These are phyloP conservation scores for Tringa solitaria DNA, from an alignment of 2,113 vertebrate genomes.

Conservation along the genomic window DNA sequence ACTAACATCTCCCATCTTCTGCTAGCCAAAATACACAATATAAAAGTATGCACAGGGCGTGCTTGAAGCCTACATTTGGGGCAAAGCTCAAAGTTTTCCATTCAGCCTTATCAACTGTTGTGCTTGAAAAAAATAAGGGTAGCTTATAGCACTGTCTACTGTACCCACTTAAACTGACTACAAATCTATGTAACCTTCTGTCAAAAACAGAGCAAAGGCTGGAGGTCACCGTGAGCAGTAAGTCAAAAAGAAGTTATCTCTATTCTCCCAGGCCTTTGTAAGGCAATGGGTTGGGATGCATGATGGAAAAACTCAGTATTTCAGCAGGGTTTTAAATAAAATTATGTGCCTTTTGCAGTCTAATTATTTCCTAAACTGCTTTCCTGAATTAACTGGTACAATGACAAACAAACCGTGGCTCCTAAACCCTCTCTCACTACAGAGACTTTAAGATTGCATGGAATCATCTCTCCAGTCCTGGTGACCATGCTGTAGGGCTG, in stretches of 20 bases:
- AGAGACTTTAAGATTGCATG: neutral
- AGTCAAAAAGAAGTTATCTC: neutral
- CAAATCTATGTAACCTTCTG: neutral
- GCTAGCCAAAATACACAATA: conserved; percentile 57
- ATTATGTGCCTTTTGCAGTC: neutral
- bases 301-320: neutral
- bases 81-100: conserved; percentile 22
- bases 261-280: neutral
- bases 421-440: neutral
- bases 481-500: neutral
- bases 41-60: neutral
- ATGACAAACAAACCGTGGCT: neutral
- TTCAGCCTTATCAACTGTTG: neutral
- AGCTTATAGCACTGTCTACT: neutral
- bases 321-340: neutral
- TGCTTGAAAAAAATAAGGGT: neutral
- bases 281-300: neutral
- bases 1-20: conserved; percentile 39
- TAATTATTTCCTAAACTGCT: neutral
- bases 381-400: neutral
- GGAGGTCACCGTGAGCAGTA: neutral
- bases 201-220: neutral
- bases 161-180: neutral
- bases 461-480: neutral
- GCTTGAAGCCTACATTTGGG: neutral